Evolutionary conservation across 2,888 invertebrate species (phyloP).

Genomic region (Pollenia labialis): DNA sequence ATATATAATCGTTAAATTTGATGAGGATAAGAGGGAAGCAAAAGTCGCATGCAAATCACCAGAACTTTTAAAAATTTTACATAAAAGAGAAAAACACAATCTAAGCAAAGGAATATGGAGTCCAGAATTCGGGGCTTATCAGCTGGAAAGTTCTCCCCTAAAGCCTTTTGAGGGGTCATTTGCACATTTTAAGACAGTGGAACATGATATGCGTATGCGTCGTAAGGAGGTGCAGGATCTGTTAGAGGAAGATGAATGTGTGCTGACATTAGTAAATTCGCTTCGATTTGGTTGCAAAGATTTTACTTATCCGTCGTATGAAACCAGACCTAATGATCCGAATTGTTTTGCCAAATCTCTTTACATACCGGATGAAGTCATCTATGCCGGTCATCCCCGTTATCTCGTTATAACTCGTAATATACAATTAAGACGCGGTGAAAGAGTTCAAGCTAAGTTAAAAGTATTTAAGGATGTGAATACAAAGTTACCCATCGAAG

Average conservation of each 20-base stretch:
- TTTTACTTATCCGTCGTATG: slow-evolving; percentile 92
- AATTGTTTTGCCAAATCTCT: slow-evolving; percentile 91
- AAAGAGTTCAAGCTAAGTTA: slow-evolving; percentile 98
- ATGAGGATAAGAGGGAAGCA: slow-evolving; percentile 92
- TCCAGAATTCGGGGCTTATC: slow-evolving; percentile 98
- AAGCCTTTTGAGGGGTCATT: slow-evolving; percentile 96
- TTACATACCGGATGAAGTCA: slow-evolving; percentile 97
- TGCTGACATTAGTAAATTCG: slow-evolving; percentile 96
- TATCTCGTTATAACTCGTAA: slow-evolving; percentile 97
- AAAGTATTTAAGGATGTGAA: slow-evolving; percentile 96
- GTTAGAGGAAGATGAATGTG: slow-evolving; percentile 90
- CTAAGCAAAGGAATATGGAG: slow-evolving; percentile 90
- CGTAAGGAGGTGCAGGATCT: slow-evolving; percentile 93
- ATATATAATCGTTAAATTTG: slow-evolving; percentile 97
- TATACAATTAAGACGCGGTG: slow-evolving; percentile 94
- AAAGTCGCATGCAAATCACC: slow-evolving; percentile 93
- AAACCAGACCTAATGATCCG: slow-evolving; percentile 88
- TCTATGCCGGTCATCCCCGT: slow-evolving; percentile 97
- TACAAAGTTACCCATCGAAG: slow-evolving; percentile 93
- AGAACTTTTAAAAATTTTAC: slow-evolving; percentile 91
- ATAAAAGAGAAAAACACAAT: slow-evolving; percentile 93
- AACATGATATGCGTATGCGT: slow-evolving; percentile 96
- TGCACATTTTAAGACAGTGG: slow-evolving; percentile 99
- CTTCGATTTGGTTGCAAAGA: slow-evolving; percentile 95
- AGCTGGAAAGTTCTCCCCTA: slow-evolving; percentile 99